Conservation (phyloP, 2,888 invertebrate species). For the Luperina nickerlii region DNA sequence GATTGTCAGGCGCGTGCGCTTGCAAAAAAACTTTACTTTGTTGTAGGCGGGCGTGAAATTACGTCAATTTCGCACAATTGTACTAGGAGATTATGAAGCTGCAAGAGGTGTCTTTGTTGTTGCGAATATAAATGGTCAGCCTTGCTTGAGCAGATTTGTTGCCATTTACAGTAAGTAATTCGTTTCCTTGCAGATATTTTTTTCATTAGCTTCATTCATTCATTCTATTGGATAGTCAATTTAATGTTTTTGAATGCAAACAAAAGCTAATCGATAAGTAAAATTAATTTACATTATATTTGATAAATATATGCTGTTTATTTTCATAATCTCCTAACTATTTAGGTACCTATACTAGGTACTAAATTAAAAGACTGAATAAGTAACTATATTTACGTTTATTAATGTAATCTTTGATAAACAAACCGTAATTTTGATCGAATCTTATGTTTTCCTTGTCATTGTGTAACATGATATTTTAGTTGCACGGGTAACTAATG, state of each 20-base stretch:
- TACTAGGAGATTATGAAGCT: constrained; percentile 81
- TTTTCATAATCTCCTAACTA: not conserved
- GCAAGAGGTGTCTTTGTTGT: constrained; percentile 76
- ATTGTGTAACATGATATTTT: constrained; percentile 50
- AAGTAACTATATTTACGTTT: not conserved
- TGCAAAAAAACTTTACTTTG: constrained; percentile 79
- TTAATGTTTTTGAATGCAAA: not conserved
- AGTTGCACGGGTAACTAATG: constrained; percentile 26
- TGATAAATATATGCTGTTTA: not conserved
- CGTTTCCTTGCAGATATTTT: constrained; percentile 3
- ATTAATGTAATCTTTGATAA: constrained; percentile 25
- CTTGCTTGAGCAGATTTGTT: constrained; percentile 43
- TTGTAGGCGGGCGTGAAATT: constrained; percentile 83
- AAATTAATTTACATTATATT: constrained; percentile 10
- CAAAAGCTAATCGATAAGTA: constrained; percentile 2
- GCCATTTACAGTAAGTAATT: not conserved
- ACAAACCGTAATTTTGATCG: constrained; percentile 48
- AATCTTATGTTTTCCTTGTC: constrained; percentile 57
- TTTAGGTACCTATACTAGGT: too few species aligned
- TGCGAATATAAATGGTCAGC: constrained; percentile 67
- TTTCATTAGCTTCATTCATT: not conserved
- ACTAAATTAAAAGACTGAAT: not conserved
- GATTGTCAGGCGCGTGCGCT: constrained; percentile 81
- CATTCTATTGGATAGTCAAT: not conserved
- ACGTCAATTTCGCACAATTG: constrained; percentile 89